Evolutionary conservation across 2,113 vertebrate genomes (phyloP).

Genomic region (Indri indri): DNA sequence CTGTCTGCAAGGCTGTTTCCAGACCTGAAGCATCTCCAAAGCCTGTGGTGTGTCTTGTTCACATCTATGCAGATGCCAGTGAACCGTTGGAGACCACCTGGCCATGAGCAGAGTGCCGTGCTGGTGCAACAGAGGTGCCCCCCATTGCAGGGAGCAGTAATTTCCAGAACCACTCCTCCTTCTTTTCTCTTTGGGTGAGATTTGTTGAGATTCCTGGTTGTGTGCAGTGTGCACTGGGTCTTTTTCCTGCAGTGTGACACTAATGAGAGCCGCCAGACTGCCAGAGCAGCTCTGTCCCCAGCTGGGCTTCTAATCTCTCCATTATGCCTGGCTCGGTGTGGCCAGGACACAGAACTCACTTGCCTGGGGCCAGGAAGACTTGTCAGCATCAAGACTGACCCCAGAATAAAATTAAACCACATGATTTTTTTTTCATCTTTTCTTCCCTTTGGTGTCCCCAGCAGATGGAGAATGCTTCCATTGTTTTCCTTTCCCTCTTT

Average conservation of each 20-base stretch:
- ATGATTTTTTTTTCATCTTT: constrained; percentile 54
- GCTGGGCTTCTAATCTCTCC: constrained; percentile 55
- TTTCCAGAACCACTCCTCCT: neutral
- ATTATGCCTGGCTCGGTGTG: constrained; percentile 68
- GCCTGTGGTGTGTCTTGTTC: neutral
- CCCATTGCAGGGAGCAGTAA: accelerated
- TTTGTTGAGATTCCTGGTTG: constrained; percentile 45
- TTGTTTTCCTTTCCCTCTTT: constrained; percentile 66
- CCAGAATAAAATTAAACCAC: constrained; percentile 65
- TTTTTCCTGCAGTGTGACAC: constrained; percentile 64
- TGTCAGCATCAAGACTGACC: constrained; percentile 69
- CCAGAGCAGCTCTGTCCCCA: constrained; percentile 58
- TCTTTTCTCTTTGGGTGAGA: neutral
- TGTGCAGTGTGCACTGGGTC: neutral
- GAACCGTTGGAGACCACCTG: neutral
- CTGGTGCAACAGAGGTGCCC: neutral
- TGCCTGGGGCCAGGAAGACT: constrained; percentile 68
- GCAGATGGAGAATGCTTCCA: constrained; percentile 79
- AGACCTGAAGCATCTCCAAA: neutral
- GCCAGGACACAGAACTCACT: constrained; percentile 50
- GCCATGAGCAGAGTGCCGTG: neutral
- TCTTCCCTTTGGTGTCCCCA: constrained; percentile 70
- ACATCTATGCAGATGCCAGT: neutral
- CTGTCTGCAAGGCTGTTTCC: neutral
- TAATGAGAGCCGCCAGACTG: constrained; percentile 62